A percentile compares a stretch with the other conserved stretches of the same genome.
Evolutionary conservation across 2,797 vertebrate genomes (phyloP).

Genomic region (Peromyscus melanophrys): DNA sequence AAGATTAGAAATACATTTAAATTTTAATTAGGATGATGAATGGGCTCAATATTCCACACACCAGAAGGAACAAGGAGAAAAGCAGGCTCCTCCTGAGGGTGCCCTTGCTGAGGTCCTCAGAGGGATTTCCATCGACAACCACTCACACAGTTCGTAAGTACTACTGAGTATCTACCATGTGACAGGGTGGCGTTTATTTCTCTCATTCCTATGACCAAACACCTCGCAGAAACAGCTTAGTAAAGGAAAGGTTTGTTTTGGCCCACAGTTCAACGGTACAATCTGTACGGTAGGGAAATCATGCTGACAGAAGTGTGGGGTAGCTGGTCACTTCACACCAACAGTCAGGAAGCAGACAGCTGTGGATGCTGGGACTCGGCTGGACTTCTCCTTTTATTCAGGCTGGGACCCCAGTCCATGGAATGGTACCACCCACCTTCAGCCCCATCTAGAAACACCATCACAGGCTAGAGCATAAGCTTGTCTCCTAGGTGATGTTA

Average conservation of each 20-base stretch:
- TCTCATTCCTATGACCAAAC: neutral
- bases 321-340: neutral
- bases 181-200: neutral
- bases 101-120: conserved; percentile 21
- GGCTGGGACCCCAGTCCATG: neutral
- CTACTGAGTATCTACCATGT: neutral
- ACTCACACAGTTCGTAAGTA: neutral
- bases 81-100: neutral
- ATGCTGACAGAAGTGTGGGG: too few species aligned
- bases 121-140: neutral
- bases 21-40: conserved; percentile 83
- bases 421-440: neutral
- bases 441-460: neutral
- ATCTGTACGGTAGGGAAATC: neutral
- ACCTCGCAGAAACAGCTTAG: neutral
- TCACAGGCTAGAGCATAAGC: neutral
- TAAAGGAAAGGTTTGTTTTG: neutral
- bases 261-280: neutral
- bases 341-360: neutral
- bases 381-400: neutral
- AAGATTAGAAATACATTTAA: conserved; percentile 83
- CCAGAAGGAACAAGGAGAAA: conserved; percentile 40
- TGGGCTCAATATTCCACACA: conserved; percentile 67
- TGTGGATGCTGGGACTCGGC: neutral
- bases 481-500: neutral